Conservation (phyloP, 2,113 vertebrate genomes). For the Atrichornis clamosus region DNA sequence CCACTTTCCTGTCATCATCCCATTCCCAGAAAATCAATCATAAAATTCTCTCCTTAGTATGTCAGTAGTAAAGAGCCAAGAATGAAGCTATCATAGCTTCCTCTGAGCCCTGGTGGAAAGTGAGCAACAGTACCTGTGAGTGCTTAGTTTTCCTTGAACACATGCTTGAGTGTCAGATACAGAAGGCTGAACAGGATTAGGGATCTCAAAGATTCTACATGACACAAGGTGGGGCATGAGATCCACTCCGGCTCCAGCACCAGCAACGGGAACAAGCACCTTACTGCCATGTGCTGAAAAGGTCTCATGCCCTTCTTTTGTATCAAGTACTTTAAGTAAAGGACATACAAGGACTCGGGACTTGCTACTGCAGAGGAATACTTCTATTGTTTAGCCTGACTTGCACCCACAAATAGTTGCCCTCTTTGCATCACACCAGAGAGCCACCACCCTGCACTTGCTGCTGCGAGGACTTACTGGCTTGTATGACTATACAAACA, state of each 20-base stretch:
- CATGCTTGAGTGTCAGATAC: not conserved
- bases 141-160: not conserved
- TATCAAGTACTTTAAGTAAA: not conserved
- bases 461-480: not conserved
- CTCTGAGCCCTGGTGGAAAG: not conserved
- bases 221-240: not conserved
- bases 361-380: not conserved
- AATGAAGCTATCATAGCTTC: not conserved
- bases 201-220: not conserved
- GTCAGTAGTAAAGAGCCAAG: not conserved
- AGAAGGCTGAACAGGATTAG: not conserved
- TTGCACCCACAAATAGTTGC: not conserved
- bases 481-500: not conserved
- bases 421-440: not conserved
- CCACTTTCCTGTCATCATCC: not conserved
- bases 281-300: not conserved
- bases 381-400: not conserved
- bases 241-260: not conserved
- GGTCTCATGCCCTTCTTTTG: not conserved
- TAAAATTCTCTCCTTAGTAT: not conserved
- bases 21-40: not conserved
- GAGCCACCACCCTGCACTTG: not conserved
- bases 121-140: not conserved
- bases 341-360: not conserved
- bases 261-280: not conserved